These are phyloP conservation scores for Porites cylindrica DNA, from an alignment of 92 coral and sea anemone genomes.

Conservation along the genomic window DNA sequence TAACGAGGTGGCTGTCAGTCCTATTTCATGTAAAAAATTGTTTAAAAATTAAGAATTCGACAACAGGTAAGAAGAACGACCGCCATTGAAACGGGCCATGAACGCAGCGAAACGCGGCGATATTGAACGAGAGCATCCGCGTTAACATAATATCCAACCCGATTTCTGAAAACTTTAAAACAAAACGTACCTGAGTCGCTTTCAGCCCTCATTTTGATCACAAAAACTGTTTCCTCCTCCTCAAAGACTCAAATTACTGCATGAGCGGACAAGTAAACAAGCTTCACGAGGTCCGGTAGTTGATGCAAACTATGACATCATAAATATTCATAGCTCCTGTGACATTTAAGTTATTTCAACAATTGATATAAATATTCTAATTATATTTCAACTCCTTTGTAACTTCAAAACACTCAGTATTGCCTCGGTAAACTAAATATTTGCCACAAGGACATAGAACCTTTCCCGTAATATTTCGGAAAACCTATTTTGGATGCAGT, in stretches of 20 bases:
- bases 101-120: not conserved
- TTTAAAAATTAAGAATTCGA: not conserved
- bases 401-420: not conserved
- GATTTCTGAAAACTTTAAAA: not conserved
- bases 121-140: not conserved
- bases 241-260: slow-evolving; percentile 2
- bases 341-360: not conserved
- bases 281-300: slow-evolving; percentile 12
- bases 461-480: too few relatives aligned
- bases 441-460: not conserved
- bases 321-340: not conserved
- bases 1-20: not conserved
- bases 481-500: too few relatives aligned
- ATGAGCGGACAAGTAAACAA: not conserved
- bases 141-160: not conserved
- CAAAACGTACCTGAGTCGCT: slow-evolving; percentile 35
- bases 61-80: not conserved
- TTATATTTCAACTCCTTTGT: not conserved
- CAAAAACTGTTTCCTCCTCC: not conserved
- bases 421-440: not conserved
- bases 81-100: not conserved
- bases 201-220: slow-evolving; percentile 24
- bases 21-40: not conserved
- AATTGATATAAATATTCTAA: slow-evolving; percentile 4
- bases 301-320: slow-evolving; percentile 17